Percentiles rank a stretch among this genome's conserved stretches.
These are phyloP conservation scores for Amblyjoppa fuscipennis DNA, from an alignment of 2,888 invertebrate genomes.

Conservation along the genomic window DNA sequence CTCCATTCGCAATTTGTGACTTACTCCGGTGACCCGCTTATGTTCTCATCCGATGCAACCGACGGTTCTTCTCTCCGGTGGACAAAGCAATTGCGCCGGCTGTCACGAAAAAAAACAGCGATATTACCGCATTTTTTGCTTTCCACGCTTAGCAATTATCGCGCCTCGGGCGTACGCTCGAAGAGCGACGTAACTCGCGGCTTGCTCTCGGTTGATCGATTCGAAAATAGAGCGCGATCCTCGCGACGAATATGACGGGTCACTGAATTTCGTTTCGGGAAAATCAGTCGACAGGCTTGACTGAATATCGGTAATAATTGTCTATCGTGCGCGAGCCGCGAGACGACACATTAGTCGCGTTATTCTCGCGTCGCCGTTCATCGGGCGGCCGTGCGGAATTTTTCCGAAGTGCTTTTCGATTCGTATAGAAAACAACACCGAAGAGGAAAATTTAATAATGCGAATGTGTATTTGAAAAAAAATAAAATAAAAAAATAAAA, in stretches of 20 bases:
- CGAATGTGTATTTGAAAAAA: background rate
- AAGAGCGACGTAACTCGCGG: slow-evolving; percentile 2
- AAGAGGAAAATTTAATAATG: background rate
- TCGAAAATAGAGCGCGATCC: slow-evolving; percentile 14
- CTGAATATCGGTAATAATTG: background rate
- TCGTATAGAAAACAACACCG: background rate
- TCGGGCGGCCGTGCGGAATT: background rate
- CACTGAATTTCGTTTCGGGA: background rate
- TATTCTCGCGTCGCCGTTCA: background rate
- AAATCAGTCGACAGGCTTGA: slow-evolving; percentile 11
- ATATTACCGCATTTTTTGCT: slow-evolving; percentile 6
- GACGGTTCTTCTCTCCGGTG: slow-evolving; percentile 30
- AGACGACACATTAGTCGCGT: background rate
- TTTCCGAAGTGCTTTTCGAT: background rate
- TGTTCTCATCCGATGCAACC: background rate
- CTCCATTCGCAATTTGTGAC: background rate
- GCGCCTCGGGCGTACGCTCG: background rate
- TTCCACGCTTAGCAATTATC: slow-evolving; percentile 18
- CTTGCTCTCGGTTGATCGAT: slow-evolving; percentile 20
- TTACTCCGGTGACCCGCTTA: background rate
- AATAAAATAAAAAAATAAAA: background rate
- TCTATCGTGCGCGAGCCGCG: slow-evolving; percentile 1
- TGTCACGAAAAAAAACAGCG: background rate
- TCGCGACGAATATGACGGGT: slow-evolving; percentile 17
- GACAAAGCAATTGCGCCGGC: slow-evolving; percentile 29